Percentiles rank a stretch among this genome's conserved stretches.
These are phyloP conservation scores for Sylvilagus floridanus DNA, from an alignment of 2,797 vertebrate species.

Conservation along the genomic window DNA sequence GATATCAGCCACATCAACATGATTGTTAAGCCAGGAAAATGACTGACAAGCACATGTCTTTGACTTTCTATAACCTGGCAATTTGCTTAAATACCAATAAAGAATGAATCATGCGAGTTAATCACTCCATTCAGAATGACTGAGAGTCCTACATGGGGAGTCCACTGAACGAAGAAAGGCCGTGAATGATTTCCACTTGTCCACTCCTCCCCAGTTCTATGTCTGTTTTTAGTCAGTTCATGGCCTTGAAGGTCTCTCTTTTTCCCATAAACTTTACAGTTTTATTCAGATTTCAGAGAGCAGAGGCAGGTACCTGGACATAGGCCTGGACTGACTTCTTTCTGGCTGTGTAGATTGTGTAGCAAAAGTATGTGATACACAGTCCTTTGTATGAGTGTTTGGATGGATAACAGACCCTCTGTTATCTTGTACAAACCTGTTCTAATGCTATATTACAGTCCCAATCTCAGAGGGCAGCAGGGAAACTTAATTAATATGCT, in stretches of 20 bases:
- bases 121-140: background rate
- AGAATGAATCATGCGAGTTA: background rate
- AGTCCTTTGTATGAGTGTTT: background rate
- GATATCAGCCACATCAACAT: slow-evolving; percentile 2
- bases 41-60: background rate
- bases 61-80: background rate
- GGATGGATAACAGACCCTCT: background rate
- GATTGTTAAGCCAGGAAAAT: background rate
- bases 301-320: background rate
- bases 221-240: background rate
- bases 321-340: background rate
- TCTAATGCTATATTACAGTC: slow-evolving; percentile 19
- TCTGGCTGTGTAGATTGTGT: background rate
- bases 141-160: background rate
- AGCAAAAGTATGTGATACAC: background rate
- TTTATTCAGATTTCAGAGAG: background rate
- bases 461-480: background rate
- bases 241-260: background rate
- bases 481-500: slow-evolving; percentile 58
- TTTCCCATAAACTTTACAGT: background rate
- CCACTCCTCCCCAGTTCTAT: background rate
- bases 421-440: background rate
- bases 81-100: slow-evolving; percentile 1
- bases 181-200: background rate
- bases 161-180: background rate